Evolutionary conservation across 2,888 invertebrate species (phyloP), one percentile per base, ranked within the genome.

Genomic region (Lomographa bimaculata): DNA sequence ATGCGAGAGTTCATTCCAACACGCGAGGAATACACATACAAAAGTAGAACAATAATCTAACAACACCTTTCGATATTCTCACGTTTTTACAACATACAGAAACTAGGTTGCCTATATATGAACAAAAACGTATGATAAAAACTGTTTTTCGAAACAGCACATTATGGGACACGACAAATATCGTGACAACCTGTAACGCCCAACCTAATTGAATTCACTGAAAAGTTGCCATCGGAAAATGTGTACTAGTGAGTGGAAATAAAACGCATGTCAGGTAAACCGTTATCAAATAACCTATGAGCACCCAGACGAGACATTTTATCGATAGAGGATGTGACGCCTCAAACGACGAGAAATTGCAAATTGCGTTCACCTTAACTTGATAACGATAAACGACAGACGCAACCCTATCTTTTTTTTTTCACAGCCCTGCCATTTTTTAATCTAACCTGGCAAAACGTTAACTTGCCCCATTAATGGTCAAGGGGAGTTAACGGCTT

Each of bases 351-450:
- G 58, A 62, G 57, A 77, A 79, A 78, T 75, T 76, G 75, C 72
- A 75, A 79, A 77, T 76, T 77, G 69, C 64, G 65, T 81, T 78
- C 73, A 69, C 65, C 64, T 61, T 66, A 73, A 77, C 71, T 71
- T 65, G 69, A 77, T 75, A 74, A 70, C 64, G 62, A 60, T 62
- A 70, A 69, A 55, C 39, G 35, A 24, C 36, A 39, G 47, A 42
- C 26, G 38, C 46, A 37, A 33, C 28, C 39, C 39, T 19, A 10
- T 9, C 33, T 34, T 39, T 46, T 41, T 41, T 46, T 45, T 43
- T 28, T 28, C 21, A 23, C 35, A 37, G 41, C 30, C 35, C 30
- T 33, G 40, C 16, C 33, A 50, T 34, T 47, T 46, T 64, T 56
- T 56, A 52, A 54, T 61, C 45, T 48, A 55, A 51, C 50, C 46